phyloP scores from a whole-genome alignment of 2,797 vertebrate genomes.

The Cynodonichthys magdalenae region DNA sequence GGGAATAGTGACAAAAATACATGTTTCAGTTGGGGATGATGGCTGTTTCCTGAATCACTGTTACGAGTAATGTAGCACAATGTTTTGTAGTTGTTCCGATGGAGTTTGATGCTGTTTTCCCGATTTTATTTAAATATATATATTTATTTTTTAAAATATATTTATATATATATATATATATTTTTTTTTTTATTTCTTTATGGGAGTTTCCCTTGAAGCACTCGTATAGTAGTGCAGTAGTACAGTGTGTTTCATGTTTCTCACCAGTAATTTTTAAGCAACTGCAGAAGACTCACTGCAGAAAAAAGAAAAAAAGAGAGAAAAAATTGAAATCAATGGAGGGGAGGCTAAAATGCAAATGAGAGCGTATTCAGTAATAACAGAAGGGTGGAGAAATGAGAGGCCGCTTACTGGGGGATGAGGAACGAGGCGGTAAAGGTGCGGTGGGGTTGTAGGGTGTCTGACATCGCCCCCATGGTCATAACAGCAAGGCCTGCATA shows the following conservation, averaged over 20 bases:
- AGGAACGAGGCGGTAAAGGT: slow-evolving; percentile 10
- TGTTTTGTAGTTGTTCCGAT: no score
- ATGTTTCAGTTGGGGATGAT: no score
- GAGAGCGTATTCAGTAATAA: neutral
- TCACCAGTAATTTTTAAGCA: slow-evolving; percentile 6
- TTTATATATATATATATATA: no score
- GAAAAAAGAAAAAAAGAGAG: neutral
- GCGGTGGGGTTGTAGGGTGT: slow-evolving; percentile 37
- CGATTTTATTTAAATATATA: no score
- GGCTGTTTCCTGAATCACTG: no score
- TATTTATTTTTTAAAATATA: no score
- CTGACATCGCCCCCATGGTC: slow-evolving; percentile 69
- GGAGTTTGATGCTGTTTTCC: no score
- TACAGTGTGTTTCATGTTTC: slow-evolving; percentile 4
- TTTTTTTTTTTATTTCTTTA: no score
- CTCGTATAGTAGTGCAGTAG: slow-evolving; percentile 12
- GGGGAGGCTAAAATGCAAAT: slow-evolving; percentile 48
- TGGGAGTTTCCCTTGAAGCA: neutral
- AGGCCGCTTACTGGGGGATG: slow-evolving; percentile 6
- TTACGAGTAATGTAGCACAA: no score
- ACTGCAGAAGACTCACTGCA: slow-evolving; percentile 2
- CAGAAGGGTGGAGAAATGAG: neutral
- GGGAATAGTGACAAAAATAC: no score
- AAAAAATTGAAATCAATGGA: slow-evolving; percentile 28
- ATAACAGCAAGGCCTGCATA: slow-evolving; percentile 76